Evolutionary conservation across 2,888 invertebrate species (phyloP).

Genomic region (Pristionchus entomophagus): DNA sequence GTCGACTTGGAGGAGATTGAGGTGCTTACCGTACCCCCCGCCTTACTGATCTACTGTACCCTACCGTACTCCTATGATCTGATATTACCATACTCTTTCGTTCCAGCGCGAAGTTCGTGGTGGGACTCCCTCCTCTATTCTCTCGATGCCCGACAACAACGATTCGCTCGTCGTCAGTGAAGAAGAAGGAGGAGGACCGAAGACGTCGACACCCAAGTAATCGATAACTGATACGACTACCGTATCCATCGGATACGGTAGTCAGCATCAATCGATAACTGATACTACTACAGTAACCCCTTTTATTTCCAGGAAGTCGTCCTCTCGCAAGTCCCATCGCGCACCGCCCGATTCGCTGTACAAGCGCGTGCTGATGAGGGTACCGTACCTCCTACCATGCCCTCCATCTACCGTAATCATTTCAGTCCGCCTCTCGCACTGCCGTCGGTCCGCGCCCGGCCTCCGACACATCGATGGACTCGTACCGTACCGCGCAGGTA

Average conservation of each 20-base stretch:
- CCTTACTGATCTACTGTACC: no score
- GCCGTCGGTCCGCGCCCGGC: background rate
- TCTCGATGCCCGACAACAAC: no score
- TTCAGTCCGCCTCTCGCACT: background rate
- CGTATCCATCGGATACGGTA: no score
- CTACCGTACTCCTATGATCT: background rate
- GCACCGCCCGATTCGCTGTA: background rate
- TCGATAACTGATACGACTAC: no score
- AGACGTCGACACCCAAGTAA: no score
- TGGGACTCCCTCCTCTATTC: no score
- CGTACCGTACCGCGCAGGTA: background rate
- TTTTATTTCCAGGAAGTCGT: constrained; percentile 9
- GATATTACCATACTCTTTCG: background rate
- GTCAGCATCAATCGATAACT: no score
- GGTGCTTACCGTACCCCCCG: background rate
- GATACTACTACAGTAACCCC: no score
- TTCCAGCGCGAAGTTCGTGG: background rate
- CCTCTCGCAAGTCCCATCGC: background rate
- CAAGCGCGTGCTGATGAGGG: constrained; percentile 24
- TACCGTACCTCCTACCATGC: background rate
- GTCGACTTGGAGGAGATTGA: constrained; percentile 13
- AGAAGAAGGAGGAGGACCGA: no score
- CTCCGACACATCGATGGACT: background rate
- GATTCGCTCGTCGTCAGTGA: no score
- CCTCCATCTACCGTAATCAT: background rate